Conservation (phyloP, 2,797 vertebrate genomes). For the Potorous gilbertii region DNA sequence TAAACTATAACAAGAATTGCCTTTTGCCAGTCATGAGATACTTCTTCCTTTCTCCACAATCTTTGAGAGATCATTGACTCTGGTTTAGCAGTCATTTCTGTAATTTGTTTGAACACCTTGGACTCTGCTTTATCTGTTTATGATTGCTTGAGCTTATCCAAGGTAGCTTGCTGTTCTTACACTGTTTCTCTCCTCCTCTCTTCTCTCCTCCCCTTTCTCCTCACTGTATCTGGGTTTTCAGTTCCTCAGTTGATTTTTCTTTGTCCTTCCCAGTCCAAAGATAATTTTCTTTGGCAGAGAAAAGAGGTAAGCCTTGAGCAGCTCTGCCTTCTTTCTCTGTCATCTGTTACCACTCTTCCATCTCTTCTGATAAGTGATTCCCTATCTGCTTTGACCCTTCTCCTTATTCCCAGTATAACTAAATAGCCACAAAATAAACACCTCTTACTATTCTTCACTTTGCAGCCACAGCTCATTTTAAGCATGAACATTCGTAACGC, state of each 20-base stretch:
- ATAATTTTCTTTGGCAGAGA: neutral
- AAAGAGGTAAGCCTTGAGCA: neutral
- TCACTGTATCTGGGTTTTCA: neutral
- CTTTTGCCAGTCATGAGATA: neutral
- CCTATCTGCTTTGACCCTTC: neutral
- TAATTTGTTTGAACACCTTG: neutral
- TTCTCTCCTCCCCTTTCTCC: rapidly evolving
- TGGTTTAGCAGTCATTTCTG: neutral
- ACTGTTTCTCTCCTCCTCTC: rapidly evolving
- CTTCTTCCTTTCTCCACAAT: neutral
- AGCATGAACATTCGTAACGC: neutral
- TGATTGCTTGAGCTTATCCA: neutral
- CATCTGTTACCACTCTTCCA: neutral
- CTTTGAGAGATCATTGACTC: neutral
- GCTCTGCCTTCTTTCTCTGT: neutral
- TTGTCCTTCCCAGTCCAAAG: neutral
- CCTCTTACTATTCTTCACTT: neutral
- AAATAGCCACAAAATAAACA: neutral
- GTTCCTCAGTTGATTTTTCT: neutral
- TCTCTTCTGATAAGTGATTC: neutral
- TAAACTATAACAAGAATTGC: neutral
- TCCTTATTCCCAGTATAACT: neutral
- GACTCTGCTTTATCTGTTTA: neutral
- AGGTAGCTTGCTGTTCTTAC: neutral
- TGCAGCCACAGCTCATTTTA: neutral